A percentile compares a stretch with the other conserved stretches of the same genome.
Conservation (phyloP, 2,797 vertebrate genomes). For the Streptopelia turtur region DNA sequence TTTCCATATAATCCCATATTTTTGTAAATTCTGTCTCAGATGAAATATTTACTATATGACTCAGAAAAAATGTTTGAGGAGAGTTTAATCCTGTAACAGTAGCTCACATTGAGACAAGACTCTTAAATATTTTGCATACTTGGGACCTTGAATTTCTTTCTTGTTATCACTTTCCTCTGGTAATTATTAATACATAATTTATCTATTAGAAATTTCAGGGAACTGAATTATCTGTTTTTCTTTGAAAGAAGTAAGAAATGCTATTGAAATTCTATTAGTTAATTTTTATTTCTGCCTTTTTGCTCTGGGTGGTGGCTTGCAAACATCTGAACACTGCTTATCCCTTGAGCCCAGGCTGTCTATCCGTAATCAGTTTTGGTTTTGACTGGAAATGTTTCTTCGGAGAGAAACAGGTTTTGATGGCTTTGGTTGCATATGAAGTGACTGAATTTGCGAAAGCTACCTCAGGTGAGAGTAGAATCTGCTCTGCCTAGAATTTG, state of each 20-base stretch:
- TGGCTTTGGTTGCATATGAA: background rate
- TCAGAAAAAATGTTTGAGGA: background rate
- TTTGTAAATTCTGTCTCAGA: conserved; percentile 31
- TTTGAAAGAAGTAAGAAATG: background rate
- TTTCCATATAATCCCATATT: conserved; percentile 34
- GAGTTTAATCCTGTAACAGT: background rate
- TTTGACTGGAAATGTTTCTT: background rate
- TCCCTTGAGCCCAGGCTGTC: background rate
- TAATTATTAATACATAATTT: background rate
- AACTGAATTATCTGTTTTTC: background rate
- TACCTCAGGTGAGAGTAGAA: background rate
- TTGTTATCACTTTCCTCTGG: background rate
- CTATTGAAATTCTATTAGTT: background rate
- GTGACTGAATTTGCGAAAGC: background rate
- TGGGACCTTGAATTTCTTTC: background rate
- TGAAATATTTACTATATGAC: conserved; percentile 17
- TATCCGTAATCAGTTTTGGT: background rate
- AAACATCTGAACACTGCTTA: background rate
- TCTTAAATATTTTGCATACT: background rate
- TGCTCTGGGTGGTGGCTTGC: background rate
- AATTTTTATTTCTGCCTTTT: background rate
- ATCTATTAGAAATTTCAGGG: background rate
- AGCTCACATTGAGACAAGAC: background rate
- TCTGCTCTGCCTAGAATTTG: background rate
- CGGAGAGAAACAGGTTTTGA: background rate